A percentile compares a stretch with the other conserved stretches of the same genome.
These are phyloP conservation scores for Thunnus maccoyii DNA, from an alignment of 2,113 vertebrate genomes.

Conservation along the genomic window DNA sequence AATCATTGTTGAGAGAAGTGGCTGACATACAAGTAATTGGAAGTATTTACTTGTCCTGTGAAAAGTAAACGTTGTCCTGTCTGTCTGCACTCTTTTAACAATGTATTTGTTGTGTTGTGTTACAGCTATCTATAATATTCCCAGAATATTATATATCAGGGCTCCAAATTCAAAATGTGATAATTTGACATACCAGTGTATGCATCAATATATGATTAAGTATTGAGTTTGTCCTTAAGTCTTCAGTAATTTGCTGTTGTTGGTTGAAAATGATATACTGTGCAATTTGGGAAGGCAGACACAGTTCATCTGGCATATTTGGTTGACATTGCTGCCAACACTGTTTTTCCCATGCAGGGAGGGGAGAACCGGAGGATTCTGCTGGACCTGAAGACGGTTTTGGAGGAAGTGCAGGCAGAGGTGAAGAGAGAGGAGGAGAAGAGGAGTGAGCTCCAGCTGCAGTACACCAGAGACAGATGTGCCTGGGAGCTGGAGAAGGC, in stretches of 20 bases:
- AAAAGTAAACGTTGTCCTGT: too few relatives aligned
- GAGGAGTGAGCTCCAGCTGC: constrained; percentile 81
- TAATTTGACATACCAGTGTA: not conserved
- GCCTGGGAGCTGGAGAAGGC: constrained; percentile 85
- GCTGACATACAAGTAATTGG: constrained; percentile 84
- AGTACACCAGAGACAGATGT: constrained; percentile 82
- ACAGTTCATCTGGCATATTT: not conserved
- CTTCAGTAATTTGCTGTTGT: not conserved
- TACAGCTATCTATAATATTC: too few relatives aligned
- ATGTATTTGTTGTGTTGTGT: not conserved
- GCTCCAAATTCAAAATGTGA: not conserved
- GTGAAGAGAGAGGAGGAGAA: constrained; percentile 84
- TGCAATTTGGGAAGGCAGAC: not conserved
- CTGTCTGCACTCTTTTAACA: too few relatives aligned
- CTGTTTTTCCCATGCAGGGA: constrained; percentile 72
- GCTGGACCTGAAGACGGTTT: constrained; percentile 79
- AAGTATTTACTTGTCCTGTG: not conserved
- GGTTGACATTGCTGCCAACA: constrained; percentile 15
- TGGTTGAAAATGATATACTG: not conserved
- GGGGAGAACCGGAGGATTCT: constrained; percentile 83
- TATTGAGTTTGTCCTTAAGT: not conserved
- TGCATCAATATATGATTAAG: not conserved
- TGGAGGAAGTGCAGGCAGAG: constrained; percentile 83
- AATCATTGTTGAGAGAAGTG: constrained; percentile 84
- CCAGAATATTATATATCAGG: not conserved